Evolutionary conservation across 2,113 vertebrate genomes (phyloP).

Genomic region (Bubo blakistoni): DNA sequence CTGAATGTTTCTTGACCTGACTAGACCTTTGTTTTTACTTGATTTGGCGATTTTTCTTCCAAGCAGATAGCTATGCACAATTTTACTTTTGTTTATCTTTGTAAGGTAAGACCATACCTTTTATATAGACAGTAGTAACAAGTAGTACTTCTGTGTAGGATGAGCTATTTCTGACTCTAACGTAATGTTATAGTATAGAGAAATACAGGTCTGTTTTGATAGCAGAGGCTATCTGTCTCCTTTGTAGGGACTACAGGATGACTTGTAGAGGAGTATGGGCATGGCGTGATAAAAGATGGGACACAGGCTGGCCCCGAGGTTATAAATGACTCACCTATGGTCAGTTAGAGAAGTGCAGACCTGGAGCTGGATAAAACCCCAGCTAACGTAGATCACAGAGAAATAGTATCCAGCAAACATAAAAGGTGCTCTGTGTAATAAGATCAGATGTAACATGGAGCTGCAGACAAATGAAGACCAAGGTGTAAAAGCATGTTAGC

Average conservation of each 20-base stretch:
- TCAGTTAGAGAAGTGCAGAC: neutral
- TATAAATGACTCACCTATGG: neutral
- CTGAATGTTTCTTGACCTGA: neutral
- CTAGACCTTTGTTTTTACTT: neutral
- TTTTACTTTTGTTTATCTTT: neutral
- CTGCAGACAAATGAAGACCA: neutral
- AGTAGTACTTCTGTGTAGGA: neutral
- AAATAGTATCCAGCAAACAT: neutral
- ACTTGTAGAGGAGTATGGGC: neutral
- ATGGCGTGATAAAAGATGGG: neutral
- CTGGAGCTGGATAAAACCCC: neutral
- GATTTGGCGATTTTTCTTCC: neutral
- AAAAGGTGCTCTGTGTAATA: neutral
- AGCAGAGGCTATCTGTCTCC: neutral
- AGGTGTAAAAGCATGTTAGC: neutral
- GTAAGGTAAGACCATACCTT: neutral
- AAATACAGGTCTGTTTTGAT: neutral
- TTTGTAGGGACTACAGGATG: neutral
- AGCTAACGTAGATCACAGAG: neutral
- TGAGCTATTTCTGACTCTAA: neutral
- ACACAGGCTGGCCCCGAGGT: neutral
- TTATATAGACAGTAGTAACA: neutral
- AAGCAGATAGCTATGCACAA: neutral
- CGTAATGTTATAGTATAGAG: rapidly evolving
- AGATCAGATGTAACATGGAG: neutral